Base-by-base conservation (phyloP, 2,888 invertebrate genomes). In the Drosophila rellima region DNA sequence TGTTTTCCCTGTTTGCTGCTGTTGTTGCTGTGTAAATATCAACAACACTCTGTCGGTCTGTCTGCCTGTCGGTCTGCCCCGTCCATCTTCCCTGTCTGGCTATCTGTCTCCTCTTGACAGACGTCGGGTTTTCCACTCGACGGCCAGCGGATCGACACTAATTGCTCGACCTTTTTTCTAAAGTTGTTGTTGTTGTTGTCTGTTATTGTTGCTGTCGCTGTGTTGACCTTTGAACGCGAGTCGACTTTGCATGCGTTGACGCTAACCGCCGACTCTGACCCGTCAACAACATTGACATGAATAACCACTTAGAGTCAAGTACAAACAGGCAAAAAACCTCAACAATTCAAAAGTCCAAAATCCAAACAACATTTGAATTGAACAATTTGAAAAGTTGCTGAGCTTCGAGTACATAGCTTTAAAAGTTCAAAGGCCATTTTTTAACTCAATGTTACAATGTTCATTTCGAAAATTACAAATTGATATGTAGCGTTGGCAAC, bases 271-370 rank as follows among this genome's bases (percentile, higher is more conserved):
- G 17, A 39, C 51, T 42, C 18, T 64, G 81, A 72, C 78, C 73
- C 48, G 71, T 57, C 78, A 64, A 55, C 68, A 57, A 54, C 86
- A 72, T 88, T 88, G 83, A 83, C 89, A 86, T 87, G 89, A 87
- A 83, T 88, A 83, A 83, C 89, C 88, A 88, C 80, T 86, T 69
- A 72, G 64, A 82, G 86, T 79, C 76, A 70, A 82, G 80, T 73
- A 75, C 86, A 69, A 82, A 75, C 70, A 70, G 70, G 67, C 64
- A 57, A 74, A 42, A 52, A 59, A 57, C 45, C 57, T 52, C 56
- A 67, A 56, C 57, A 73, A 57, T 45, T 73, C 44, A 42, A 61
- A 26, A 26, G 42, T 42, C 33, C 64, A 44, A 63, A 64, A 52
- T 44, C 23, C 47, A 39, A 63, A 68, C 57, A 42, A 26, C 74